Base-by-base conservation (phyloP, 2,888 invertebrate genomes). In the Chrysotoxum bicinctum region DNA sequence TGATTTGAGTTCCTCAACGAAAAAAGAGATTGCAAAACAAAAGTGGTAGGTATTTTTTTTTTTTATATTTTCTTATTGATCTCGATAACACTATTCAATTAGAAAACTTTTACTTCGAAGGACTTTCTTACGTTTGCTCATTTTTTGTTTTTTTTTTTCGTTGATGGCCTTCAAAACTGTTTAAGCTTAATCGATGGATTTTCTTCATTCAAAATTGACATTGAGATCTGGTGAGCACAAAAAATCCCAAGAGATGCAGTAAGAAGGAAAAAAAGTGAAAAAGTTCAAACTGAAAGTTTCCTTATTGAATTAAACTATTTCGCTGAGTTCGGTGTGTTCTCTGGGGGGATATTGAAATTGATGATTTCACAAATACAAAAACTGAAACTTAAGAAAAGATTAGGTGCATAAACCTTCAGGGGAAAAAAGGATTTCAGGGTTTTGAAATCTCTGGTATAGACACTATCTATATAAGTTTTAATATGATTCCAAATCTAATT, bases 241-340 rank as follows among this genome's bases (percentile, higher is more conserved):
- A 56, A 16, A 12, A 52, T 52, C 26, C 7, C 12, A 35, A 37
- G 35, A 21, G 35, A 3, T 43, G n/a, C 16, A 16, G 43, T 16
- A 43, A 2, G 1, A 16, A 7, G 8, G 7, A 40, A 6, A 37
- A 37, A 12, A 19, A 21, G 10, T 6, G 21, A 58, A 58, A 35
- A 58, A 58, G 21, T 58, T 58, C 35, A 58, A 58, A 21, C 6
- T 37, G 35, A 8, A 58, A 58, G 21, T 58, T 58, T 58, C 8
- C 19, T 58, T 35, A 58, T 58, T 58, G 58, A 58, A 37, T 58
- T 58, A 35, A 58, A 58, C 14, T 21, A 37, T 58, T 56, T 35
- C 21, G 37, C 3, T 58, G 35, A 58, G 19, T 35, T 10, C 12
- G 35, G 7, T 35, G 21, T 52, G 26, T 52, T 52, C 58, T 37